These are phyloP conservation scores for Aspiorhynchus laticeps DNA, from an alignment of 2,113 vertebrate species.

Conservation along the genomic window DNA sequence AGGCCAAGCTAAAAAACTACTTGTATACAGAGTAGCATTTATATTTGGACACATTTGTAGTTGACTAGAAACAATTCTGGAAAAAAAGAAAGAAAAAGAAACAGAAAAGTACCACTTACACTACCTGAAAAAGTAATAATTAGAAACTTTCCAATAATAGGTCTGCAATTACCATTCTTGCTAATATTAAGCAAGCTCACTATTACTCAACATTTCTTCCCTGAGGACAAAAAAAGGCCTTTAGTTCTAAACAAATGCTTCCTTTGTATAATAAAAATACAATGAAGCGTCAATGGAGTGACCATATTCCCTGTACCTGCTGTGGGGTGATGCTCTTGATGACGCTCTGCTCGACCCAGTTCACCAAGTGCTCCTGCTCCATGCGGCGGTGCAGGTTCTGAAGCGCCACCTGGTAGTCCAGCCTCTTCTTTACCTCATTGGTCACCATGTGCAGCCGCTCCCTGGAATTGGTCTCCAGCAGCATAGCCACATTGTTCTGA, in stretches of 20 bases:
- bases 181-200: background rate
- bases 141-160: background rate
- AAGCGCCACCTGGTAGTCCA: constrained; percentile 92
- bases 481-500: constrained; percentile 90
- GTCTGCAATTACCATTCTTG: background rate
- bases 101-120: background rate
- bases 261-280: background rate
- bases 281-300: background rate
- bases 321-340: constrained; percentile 90
- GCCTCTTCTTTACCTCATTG: constrained; percentile 89
- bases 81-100: background rate
- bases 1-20: constrained; percentile 9
- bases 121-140: background rate
- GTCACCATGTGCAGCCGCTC: constrained; percentile 86
- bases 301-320: constrained; percentile 77
- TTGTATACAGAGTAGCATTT: background rate
- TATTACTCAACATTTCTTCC: background rate
- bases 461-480: constrained; percentile 87
- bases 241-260: background rate
- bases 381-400: constrained; percentile 84
- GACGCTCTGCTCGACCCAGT: constrained; percentile 91
- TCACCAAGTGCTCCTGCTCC: constrained; percentile 92
- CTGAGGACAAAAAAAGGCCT: background rate
- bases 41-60: background rate
- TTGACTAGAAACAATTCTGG: background rate